phyloP scores from a whole-genome alignment of 2,113 vertebrate species.

The Thinocorus orbignyianus region DNA sequence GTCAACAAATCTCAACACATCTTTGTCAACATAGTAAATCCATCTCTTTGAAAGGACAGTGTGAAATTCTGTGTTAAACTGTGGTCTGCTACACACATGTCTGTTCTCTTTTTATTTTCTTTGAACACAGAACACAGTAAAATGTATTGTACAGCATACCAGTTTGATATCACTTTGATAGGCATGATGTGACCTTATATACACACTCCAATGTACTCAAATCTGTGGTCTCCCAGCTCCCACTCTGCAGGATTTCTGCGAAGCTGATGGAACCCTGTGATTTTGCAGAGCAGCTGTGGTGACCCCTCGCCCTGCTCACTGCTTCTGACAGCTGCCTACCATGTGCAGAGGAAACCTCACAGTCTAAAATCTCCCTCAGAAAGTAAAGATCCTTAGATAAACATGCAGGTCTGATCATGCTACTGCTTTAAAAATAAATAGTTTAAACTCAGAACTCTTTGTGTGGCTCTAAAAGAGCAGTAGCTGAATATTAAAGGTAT shows the following conservation, averaged over 20 bases:
- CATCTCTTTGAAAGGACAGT: conserved; percentile 58
- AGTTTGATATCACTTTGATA: conserved; percentile 76
- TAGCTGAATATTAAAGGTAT: conserved; percentile 12
- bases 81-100: conserved; percentile 72
- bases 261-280: conserved; percentile 82
- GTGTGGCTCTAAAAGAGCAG: not conserved
- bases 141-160: conserved; percentile 70
- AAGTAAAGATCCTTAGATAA: conserved; percentile 75
- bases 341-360: conserved; percentile 82
- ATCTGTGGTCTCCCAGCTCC: conserved; percentile 78
- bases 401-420: conserved; percentile 68
- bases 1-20: conserved; percentile 7
- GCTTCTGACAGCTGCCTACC: conserved; percentile 84
- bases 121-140: conserved; percentile 75
- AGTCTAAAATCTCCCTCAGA: conserved; percentile 72
- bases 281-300: conserved; percentile 77
- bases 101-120: conserved; percentile 69
- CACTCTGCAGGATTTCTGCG: conserved; percentile 79
- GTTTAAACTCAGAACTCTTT: conserved; percentile 45
- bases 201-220: conserved; percentile 74
- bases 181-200: conserved; percentile 77
- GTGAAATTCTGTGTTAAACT: conserved; percentile 64
- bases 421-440: conserved; percentile 71
- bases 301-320: conserved; percentile 75
- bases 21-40: conserved; percentile 52